Evolutionary conservation across 1,140 invertebrate species (phyloP).

Genomic region (Delia radicum): DNA sequence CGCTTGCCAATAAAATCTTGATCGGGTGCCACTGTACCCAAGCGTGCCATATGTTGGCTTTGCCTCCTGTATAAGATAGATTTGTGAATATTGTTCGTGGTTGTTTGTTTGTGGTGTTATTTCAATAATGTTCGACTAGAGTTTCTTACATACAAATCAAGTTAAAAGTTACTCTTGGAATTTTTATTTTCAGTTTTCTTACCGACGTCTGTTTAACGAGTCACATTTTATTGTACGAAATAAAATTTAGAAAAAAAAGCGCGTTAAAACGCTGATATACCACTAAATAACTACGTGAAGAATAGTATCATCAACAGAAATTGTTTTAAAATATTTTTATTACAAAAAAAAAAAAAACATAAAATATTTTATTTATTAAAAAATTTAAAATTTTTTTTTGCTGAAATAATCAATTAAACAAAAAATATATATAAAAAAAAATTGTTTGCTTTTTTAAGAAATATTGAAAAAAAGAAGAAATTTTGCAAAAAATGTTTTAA

Average conservation of each 20-base stretch:
- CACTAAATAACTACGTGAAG: background rate
- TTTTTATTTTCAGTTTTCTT: conserved; percentile 1
- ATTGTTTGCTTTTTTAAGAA: background rate
- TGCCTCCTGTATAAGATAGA: no score
- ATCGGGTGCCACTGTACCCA: no score
- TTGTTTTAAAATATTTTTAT: background rate
- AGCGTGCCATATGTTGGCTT: no score
- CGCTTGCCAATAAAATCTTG: no score
- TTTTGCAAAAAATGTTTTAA: background rate
- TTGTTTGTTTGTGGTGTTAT: no score
- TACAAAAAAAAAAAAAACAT: background rate
- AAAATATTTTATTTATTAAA: background rate
- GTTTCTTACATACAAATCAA: background rate
- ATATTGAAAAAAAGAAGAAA: background rate
- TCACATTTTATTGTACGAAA: background rate
- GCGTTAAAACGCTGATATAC: background rate
- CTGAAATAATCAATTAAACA: background rate
- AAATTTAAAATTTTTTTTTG: background rate
- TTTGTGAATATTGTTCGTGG: no score
- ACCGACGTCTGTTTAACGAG: background rate
- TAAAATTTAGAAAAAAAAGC: background rate
- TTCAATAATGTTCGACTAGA: background rate
- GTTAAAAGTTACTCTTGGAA: conserved; percentile 1
- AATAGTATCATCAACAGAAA: background rate
- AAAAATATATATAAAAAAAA: background rate